Base-by-base conservation (phyloP, 2,888 invertebrate genomes). In the Spicauda simplicius region DNA sequence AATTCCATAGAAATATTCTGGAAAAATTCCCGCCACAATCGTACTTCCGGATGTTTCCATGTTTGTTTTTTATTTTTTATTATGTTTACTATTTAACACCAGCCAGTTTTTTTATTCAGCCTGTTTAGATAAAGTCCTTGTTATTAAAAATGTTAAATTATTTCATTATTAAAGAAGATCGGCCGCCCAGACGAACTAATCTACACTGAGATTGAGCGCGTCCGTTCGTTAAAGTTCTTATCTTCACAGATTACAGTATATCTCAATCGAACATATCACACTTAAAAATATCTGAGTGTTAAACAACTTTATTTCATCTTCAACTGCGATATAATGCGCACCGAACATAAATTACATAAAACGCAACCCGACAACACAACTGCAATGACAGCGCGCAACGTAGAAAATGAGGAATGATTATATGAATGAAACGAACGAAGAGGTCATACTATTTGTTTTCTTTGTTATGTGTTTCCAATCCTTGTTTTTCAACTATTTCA, bases 181-280 rank as follows among this genome's bases (percentile, higher is more conserved):
- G 72, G 76, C 72, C 72, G 74, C 76, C 76, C 77, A 83, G 83
- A 87, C 92, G 88, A 92, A 94, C 90, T 94, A 94, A 94, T 93
- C 94, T 94, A 68, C 94, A 87, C 94, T 93, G 94, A 94, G 93
- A 94, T 91, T 93, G 93, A 94, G 94, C 84, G 88, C 91, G 87
- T 83, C 83, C 79, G 80, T 73, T 63, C 68, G 74, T 71, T 48
- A 19, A 19, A 30, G 70, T 72, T 73, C 57, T 77, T 81, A 80
- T 76, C 77, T 74, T 69, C 56, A 72, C 69, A 74, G 71, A 74
- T 71, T 71, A 65, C 61, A 69, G 71, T 73, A 70, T 70, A 71
- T 70, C 67, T 52, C 45, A 63, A 52, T 64, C 11, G 20, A 5
- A 30, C 12, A 5, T 57, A 25, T 33, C 25, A 54, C 60, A 61